Evolutionary conservation across 2,888 invertebrate genomes (phyloP).

Genomic region (Nymphalis c-album): DNA sequence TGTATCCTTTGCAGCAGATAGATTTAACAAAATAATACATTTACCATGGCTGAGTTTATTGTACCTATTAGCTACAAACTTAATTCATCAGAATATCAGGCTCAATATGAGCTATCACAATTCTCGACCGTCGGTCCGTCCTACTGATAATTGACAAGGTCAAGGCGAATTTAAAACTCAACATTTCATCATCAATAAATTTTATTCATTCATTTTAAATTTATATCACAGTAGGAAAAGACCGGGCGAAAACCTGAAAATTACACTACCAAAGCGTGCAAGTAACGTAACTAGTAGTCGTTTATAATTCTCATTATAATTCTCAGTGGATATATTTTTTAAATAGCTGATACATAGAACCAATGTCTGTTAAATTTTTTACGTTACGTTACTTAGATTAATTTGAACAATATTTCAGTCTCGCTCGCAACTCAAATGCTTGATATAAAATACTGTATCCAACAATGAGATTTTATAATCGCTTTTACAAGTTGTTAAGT

Average conservation of each 20-base stretch:
- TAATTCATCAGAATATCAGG: constrained; percentile 71
- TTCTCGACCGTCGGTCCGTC: constrained; percentile 72
- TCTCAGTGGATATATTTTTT: constrained; percentile 50
- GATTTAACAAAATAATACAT: constrained; percentile 58
- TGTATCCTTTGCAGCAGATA: constrained; percentile 61
- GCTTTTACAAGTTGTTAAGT: constrained; percentile 50
- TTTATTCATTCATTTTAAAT: constrained; percentile 54
- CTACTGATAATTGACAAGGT: constrained; percentile 67
- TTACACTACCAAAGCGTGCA: constrained; percentile 76
- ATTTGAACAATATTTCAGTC: constrained; percentile 79
- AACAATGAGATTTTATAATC: constrained; percentile 61
- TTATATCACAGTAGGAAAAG: constrained; percentile 77
- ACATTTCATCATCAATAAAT: constrained; percentile 49
- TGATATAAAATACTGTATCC: constrained; percentile 77
- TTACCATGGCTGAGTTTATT: constrained; percentile 67
- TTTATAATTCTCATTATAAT: constrained; percentile 54
- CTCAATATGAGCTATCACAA: constrained; percentile 80
- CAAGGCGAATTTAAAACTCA: constrained; percentile 62
- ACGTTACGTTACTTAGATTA: constrained; percentile 60
- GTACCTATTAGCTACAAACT: constrained; percentile 69
- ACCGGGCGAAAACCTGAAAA: constrained; percentile 80
- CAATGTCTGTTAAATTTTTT: constrained; percentile 67
- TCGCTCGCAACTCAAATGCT: constrained; percentile 76
- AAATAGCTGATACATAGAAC: constrained; percentile 47
- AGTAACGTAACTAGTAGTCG: constrained; percentile 72